These are phyloP conservation scores for Kuschelorhynchus macadamiae DNA, from an alignment of 2,888 invertebrate genomes.

Conservation along the genomic window DNA sequence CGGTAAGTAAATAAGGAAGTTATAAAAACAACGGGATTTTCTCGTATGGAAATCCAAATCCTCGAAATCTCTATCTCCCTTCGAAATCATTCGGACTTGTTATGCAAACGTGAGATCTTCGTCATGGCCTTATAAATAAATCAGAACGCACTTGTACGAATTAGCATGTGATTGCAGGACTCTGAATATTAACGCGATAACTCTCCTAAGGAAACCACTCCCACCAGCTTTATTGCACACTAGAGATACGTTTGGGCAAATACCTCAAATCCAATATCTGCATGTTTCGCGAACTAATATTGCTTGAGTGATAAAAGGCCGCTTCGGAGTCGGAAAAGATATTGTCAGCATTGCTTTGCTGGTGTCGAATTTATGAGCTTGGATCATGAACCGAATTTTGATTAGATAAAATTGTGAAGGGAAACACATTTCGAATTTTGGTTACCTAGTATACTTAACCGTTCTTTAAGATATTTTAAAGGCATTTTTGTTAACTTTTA, in stretches of 20 bases:
- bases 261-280: conserved; percentile 37
- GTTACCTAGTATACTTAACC: too few relatives aligned
- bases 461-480: too few relatives aligned
- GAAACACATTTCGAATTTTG: too few relatives aligned
- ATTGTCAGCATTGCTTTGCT: too few relatives aligned
- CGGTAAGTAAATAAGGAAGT: too few relatives aligned
- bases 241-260: conserved; percentile 25
- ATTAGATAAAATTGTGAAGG: too few relatives aligned
- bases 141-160: conserved; percentile 60
- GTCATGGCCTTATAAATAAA: conserved; percentile 63
- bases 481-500: too few relatives aligned
- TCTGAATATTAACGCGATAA: conserved; percentile 60
- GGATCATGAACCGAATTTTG: too few relatives aligned
- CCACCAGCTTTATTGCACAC: conserved; percentile 35
- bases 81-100: conserved; percentile 3
- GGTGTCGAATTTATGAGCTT: too few relatives aligned
- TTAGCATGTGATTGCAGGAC: conserved; percentile 66
- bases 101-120: conserved; percentile 31
- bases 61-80: not conserved
- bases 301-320: not conserved
- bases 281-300: conserved; percentile 30
- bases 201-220: conserved; percentile 30
- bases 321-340: not conserved
- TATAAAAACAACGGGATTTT: conserved; percentile 2
- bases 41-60: conserved; percentile 9